Conservation (phyloP, 1,140 invertebrate genomes). For the Pseudomyrmex flavicornis region DNA sequence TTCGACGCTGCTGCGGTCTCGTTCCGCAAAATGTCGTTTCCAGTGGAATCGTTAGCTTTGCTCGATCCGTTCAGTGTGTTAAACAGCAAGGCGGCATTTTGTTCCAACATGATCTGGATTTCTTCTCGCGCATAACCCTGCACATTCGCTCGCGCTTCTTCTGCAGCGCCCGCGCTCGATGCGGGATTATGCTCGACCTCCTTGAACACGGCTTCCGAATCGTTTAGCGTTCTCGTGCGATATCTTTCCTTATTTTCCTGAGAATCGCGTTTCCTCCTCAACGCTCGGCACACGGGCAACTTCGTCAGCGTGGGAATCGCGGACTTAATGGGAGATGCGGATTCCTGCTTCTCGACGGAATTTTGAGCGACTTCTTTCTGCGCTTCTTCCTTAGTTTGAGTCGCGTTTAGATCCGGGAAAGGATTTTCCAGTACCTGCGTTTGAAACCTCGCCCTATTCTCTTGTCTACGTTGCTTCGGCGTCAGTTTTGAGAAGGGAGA, state of each 20-base stretch:
- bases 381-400: conserved; percentile 61
- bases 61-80: conserved; percentile 84
- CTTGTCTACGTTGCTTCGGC: conserved; percentile 89
- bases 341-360: conserved; percentile 49
- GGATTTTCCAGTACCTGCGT: conserved; percentile 87
- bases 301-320: conserved; percentile 84
- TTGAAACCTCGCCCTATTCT: conserved; percentile 89
- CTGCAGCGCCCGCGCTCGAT: neutral
- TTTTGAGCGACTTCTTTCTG: conserved; percentile 7
- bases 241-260: conserved; percentile 88
- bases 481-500: conserved; percentile 84
- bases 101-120: conserved; percentile 84
- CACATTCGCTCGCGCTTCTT: neutral
- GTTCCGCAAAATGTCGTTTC: conserved; percentile 87
- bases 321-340: conserved; percentile 79
- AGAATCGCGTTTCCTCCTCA: conserved; percentile 85
- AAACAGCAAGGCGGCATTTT: conserved; percentile 87
- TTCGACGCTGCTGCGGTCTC: conserved; percentile 90
- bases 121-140: conserved; percentile 77
- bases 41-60: conserved; percentile 69
- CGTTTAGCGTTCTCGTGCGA: conserved; percentile 87
- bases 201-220: conserved; percentile 76
- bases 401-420: conserved; percentile 50
- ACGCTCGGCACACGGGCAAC: conserved; percentile 83
- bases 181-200: conserved; percentile 25